Base-by-base conservation (phyloP, 2,113 vertebrate species). In the Gracilinanus agilis region DNA sequence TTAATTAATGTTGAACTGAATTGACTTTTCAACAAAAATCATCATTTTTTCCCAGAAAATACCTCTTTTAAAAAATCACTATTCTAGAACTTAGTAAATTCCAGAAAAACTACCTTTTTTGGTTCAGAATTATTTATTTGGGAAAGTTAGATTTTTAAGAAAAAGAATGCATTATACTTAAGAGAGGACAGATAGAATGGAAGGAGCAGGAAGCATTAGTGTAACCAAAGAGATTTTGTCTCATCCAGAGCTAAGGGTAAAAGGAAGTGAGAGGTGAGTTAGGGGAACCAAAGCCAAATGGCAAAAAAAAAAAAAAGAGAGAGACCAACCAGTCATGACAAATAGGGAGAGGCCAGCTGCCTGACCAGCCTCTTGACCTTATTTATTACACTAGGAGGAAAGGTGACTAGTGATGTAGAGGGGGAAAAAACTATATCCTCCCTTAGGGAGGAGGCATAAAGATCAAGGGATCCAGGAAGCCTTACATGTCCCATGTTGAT, bases 371-470 rank as follows among this genome's bases (percentile, higher is more conserved):
- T 54, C 16, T 29, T 93, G 90, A 97, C 97, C 94, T 96, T 96
- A 91, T 94, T 96, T 92, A 53, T 92, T 95, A 93, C 58, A 89
- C 29, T 3, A 90, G 94, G 53, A 89, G 54, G 90, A 96, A 49
- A 94, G 90, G 55, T 89, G 96, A 53, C 89, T 90, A 93, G 3
- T 88, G 49, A 55, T 56, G 2, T n/a, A 93, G 95, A 10, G 27
- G 91, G 88, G 89, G 16, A 7, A 75, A 97, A 49, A 94, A 95
- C 0, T 0, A 29, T 93, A 98, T 96, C 96, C 95, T 97, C 40
- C 83, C 93, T 95, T 54, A 90, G 88, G 96, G 61, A 97, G 92
- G 49, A 92, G 92, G 92, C 92, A 97, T 96, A 98, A 96, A 97
- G 89, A 96, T 92, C 90, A 97, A 95, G 91, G 94, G 94, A 88